Evolutionary conservation across 2,113 vertebrate genomes (phyloP), one percentile per base, ranked within the genome.

Genomic region (Notothenia rossii): DNA sequence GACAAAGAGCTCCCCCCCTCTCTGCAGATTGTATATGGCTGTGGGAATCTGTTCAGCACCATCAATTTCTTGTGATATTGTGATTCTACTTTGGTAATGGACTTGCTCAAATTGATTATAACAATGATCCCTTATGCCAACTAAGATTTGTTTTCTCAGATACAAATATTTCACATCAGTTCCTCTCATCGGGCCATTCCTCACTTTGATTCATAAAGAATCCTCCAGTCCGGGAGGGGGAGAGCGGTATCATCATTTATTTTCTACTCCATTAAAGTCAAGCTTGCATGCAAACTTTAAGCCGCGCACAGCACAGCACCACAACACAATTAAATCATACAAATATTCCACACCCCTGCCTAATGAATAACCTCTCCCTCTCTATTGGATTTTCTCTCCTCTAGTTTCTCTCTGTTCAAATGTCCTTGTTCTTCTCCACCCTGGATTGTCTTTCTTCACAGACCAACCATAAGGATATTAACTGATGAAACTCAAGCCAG

Each of bases 241-340:
- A 15, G 61, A 72, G 67, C 18, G 13, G 33, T 78, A 86, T 84
- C 75, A 86, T 84, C 74, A 84, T 88, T 88, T 79, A 58, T 85
- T 83, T 89, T 90, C 65, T 68, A 45, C 75, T 75, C 77, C 77
- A 82, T 85, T 73, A 88, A 89, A 85, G 53, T 86, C 80, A 85
- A 81, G 50, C 77, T 85, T 79, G 60, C 72, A 20, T 67, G 51
- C 79, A 89, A 85, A 79, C 73, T 77, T 25, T 50, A 62, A 83
- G 62, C 49, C 65, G 45, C 60, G 66, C 55, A 22, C 59, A 75
- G 67, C 79, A 81, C 48, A 75, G 67, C 79, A 81, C 48, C 36
- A 74, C 78, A 82, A 83, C 82, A 76, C 81, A 75, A 70, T 88
- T 77, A 74, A 90, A 90, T 91, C 50, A 49, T 33, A 89, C 79